phyloP scores from a whole-genome alignment of 2,888 invertebrate species.

The Idaea straminata region DNA sequence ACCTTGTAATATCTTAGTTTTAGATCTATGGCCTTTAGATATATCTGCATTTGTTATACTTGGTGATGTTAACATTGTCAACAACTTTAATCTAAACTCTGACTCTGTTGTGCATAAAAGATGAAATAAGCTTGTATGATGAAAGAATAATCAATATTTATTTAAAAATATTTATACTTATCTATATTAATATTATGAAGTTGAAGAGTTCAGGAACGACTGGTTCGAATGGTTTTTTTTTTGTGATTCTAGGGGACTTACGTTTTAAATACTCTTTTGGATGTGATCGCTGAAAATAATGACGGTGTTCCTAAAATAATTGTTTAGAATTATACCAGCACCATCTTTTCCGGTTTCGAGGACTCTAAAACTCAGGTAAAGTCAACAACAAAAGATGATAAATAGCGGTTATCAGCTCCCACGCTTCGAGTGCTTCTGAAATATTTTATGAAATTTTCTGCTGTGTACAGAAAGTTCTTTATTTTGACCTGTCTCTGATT shows the following conservation, averaged over 20 bases:
- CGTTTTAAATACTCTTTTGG: no score
- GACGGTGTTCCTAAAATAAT: background rate
- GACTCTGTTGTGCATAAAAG: background rate
- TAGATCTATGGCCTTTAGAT: background rate
- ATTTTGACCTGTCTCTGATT: background rate
- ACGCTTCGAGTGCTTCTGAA: slow-evolving; percentile 6
- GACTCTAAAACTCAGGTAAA: slow-evolving; percentile 11
- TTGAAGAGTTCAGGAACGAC: no score
- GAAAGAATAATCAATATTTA: no score
- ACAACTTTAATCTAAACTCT: background rate
- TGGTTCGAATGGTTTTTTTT: no score
- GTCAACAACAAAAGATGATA: slow-evolving; percentile 20
- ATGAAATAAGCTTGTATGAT: background rate
- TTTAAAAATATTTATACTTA: background rate
- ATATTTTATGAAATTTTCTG: background rate
- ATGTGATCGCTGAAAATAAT: no score
- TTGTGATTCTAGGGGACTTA: no score
- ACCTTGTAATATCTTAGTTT: no score
- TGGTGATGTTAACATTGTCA: background rate
- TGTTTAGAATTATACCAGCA: background rate
- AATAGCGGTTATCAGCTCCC: slow-evolving; percentile 20
- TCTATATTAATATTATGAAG: background rate
- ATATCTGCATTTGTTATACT: background rate
- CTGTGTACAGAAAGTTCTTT: background rate
- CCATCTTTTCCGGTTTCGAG: background rate